phyloP scores from a whole-genome alignment of 2,113 vertebrate genomes.

The Odocoileus virginianus region DNA sequence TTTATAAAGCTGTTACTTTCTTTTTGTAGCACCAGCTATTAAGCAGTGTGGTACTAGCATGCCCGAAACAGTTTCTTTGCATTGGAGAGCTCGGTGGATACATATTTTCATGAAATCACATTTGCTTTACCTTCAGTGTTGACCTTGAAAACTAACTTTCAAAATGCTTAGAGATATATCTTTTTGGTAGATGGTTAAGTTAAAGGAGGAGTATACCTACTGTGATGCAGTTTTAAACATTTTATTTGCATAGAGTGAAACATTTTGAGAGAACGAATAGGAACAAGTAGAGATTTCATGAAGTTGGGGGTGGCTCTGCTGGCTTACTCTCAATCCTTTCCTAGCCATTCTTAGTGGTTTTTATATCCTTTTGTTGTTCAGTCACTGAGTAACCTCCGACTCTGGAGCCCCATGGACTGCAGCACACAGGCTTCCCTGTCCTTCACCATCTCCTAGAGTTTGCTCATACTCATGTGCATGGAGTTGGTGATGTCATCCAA shows the following conservation, averaged over 20 bases:
- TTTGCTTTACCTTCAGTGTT: constrained; percentile 22
- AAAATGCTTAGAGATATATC: not conserved
- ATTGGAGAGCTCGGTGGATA: not conserved
- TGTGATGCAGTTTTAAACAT: not conserved
- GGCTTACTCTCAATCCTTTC: not conserved
- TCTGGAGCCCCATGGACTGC: not conserved
- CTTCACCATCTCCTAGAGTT: not conserved
- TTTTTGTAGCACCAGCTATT: not conserved
- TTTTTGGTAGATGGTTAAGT: not conserved
- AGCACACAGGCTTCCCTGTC: not conserved
- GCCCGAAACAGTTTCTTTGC: not conserved
- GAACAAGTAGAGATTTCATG: not conserved
- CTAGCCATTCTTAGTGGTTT: not conserved
- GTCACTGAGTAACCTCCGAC: not conserved
- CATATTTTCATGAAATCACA: not conserved
- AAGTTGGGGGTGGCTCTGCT: not conserved
- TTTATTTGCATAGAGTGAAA: not conserved
- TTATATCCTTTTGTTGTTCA: not conserved
- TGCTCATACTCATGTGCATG: not conserved
- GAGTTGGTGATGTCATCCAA: not conserved
- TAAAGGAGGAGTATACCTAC: not conserved
- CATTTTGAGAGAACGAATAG: not conserved
- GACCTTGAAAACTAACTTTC: constrained; percentile 18
- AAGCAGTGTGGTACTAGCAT: not conserved
- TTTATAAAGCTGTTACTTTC: constrained; percentile 1